A percentile compares a stretch with the other conserved stretches of the same genome.
Conservation (phyloP, 2,113 vertebrate species). For the Tor tambroides region DNA sequence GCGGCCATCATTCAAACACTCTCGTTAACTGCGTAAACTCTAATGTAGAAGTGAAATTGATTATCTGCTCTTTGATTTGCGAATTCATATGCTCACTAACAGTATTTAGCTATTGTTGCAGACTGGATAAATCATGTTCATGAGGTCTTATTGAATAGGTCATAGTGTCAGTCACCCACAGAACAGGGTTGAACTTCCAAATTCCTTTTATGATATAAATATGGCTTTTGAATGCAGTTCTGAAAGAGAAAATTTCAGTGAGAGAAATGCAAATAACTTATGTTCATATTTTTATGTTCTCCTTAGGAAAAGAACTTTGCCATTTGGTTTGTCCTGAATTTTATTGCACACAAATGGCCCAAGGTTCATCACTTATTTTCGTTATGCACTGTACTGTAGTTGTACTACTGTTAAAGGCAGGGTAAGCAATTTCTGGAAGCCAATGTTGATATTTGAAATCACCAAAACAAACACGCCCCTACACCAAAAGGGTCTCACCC, state of each 20-base stretch:
- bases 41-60: constrained; percentile 26
- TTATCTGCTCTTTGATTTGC: neutral
- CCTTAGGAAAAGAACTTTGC: too few species aligned
- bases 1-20: constrained; percentile 19
- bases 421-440: too few species aligned
- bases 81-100: neutral
- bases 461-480: too few species aligned
- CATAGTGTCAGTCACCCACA: constrained; percentile 11
- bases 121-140: neutral
- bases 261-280: neutral
- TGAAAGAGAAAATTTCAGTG: neutral
- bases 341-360: too few species aligned
- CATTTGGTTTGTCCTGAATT: too few species aligned
- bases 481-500: too few species aligned
- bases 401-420: too few species aligned
- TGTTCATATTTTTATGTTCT: too few species aligned
- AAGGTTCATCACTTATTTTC: too few species aligned
- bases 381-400: too few species aligned
- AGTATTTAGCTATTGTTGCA: neutral
- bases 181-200: neutral
- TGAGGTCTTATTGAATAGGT: neutral
- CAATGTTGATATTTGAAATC: too few species aligned
- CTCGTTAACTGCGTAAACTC: constrained; percentile 13
- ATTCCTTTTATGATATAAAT: neutral
- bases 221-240: neutral